phyloP scores from a whole-genome alignment of 2,113 vertebrate species.

The Numida meleagris region DNA sequence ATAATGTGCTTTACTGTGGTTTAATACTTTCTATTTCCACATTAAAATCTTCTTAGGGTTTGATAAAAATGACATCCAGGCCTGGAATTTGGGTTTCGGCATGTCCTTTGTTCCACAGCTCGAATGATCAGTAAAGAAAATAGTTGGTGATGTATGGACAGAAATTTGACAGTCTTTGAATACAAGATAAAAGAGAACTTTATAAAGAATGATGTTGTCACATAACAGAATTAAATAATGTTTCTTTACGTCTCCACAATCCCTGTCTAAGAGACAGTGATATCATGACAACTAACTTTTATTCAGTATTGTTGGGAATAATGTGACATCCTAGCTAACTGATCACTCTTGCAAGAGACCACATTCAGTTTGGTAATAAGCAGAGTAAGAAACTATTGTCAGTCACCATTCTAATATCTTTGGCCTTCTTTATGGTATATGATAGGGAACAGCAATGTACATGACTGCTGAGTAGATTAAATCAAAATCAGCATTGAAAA shows the following conservation, averaged over 20 bases:
- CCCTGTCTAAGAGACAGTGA: neutral
- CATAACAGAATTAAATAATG: neutral
- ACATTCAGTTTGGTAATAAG: neutral
- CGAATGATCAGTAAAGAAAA: neutral
- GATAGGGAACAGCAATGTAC: neutral
- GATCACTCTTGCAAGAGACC: neutral
- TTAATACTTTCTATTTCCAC: neutral
- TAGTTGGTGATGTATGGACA: neutral
- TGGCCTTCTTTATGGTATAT: neutral
- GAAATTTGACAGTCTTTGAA: neutral
- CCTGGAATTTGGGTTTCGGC: neutral
- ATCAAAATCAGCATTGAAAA: neutral
- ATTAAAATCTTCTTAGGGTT: neutral
- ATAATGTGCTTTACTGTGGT: fast-evolving
- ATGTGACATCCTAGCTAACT: neutral
- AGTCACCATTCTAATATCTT: neutral
- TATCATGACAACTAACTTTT: neutral
- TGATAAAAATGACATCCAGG: neutral
- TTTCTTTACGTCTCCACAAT: neutral
- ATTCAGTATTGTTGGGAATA: neutral
- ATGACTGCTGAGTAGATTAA: neutral
- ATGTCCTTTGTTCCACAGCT: neutral
- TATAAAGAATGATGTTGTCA: neutral
- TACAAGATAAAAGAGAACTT: neutral
- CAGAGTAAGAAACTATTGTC: neutral